Conservation (phyloP, 2,888 invertebrate genomes). For the Drosophila monieri region DNA sequence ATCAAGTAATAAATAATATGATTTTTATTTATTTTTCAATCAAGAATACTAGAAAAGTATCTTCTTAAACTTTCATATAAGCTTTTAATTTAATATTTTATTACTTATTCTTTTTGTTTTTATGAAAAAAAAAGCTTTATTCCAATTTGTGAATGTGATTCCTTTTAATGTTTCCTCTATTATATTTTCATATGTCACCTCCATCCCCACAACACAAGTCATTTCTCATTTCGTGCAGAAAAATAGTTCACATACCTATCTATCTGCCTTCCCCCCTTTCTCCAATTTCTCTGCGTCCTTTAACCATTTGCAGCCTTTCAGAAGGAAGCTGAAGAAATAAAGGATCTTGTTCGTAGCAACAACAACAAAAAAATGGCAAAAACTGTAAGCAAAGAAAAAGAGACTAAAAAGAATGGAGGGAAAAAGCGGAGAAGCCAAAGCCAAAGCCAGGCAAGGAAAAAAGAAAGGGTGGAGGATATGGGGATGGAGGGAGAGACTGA, state of each 20-base stretch:
- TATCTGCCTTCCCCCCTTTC: background rate
- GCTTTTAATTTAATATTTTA: background rate
- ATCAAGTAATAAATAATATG: no score
- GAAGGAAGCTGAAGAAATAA: slow-evolving; percentile 33
- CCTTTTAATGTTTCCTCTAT: background rate
- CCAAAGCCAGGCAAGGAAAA: slow-evolving; percentile 13
- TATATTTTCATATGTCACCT: background rate
- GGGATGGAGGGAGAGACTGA: slow-evolving; percentile 4
- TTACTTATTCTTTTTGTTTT: background rate
- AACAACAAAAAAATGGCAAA: slow-evolving; percentile 25
- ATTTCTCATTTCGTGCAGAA: slow-evolving; percentile 15
- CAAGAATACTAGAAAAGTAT: no score
- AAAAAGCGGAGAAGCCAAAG: slow-evolving; percentile 42
- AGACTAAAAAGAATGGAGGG: slow-evolving; percentile 21
- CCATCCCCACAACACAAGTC: slow-evolving; percentile 10
- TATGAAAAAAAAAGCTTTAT: background rate
- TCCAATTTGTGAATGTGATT: background rate
- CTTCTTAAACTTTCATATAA: background rate
- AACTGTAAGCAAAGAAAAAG: slow-evolving; percentile 25
- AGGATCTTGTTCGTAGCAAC: slow-evolving; percentile 48
- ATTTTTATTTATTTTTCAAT: no score
- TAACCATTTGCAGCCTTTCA: slow-evolving; percentile 22
- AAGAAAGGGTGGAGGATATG: slow-evolving; percentile 11
- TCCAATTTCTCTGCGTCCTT: slow-evolving; percentile 3
- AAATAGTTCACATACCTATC: slow-evolving; percentile 30